A percentile compares a stretch with the other conserved stretches of the same genome.
These are phyloP conservation scores for Xanthia togata DNA, from an alignment of 2,888 invertebrate genomes.

Conservation along the genomic window DNA sequence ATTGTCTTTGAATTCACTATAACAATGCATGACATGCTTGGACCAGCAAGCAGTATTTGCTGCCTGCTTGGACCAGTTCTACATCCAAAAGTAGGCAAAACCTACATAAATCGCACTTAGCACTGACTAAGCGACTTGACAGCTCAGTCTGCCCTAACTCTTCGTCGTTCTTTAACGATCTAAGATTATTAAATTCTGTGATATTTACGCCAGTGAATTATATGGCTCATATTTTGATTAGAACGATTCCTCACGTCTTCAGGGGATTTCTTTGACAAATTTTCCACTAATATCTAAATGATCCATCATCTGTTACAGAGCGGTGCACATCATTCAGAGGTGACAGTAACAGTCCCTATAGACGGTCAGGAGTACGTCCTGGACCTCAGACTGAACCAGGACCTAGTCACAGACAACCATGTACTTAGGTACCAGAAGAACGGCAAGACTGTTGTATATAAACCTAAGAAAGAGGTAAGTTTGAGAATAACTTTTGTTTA, in stretches of 20 bases:
- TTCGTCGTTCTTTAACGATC: background rate
- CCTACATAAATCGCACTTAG: background rate
- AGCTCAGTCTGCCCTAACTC: background rate
- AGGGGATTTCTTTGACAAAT: background rate
- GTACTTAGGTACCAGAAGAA: constrained; percentile 91
- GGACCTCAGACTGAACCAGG: constrained; percentile 93
- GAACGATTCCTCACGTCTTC: background rate
- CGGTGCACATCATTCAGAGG: constrained; percentile 83
- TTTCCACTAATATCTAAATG: background rate
- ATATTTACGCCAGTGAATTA: background rate
- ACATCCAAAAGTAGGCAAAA: background rate
- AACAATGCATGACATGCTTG: background rate
- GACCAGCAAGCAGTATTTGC: background rate
- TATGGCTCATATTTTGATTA: background rate
- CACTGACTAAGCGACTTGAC: background rate
- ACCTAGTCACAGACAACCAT: constrained; percentile 93
- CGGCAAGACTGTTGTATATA: constrained; percentile 89
- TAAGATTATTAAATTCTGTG: background rate
- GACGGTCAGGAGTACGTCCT: constrained; percentile 92
- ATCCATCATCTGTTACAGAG: constrained; percentile 69
- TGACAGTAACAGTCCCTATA: constrained; percentile 92
- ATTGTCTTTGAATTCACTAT: background rate
- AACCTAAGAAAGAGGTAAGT: constrained; percentile 89
- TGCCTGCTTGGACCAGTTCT: background rate
- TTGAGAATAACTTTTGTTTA: background rate